Evolutionary conservation across 2,113 vertebrate species (phyloP).

Genomic region (Muscicapa adusta): DNA sequence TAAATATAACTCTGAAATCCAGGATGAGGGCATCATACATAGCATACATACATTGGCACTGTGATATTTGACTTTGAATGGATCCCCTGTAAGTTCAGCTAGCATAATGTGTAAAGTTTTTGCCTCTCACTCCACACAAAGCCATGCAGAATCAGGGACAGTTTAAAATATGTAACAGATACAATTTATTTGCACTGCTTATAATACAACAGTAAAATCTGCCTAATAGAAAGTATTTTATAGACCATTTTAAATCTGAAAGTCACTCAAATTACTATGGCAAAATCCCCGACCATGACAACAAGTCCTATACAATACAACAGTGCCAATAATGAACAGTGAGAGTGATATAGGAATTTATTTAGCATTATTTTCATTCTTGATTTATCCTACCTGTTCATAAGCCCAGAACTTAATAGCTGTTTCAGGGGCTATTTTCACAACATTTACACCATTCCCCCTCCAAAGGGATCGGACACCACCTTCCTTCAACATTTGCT

Average conservation of each 20-base stretch:
- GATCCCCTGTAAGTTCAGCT: background rate
- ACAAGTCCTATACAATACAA: background rate
- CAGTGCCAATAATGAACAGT: background rate
- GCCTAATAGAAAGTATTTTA: background rate
- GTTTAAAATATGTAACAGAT: background rate
- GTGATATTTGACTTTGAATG: background rate
- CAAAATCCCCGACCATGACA: background rate
- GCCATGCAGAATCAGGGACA: background rate
- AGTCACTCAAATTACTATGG: background rate
- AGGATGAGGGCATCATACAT: slow-evolving; percentile 5
- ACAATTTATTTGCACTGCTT: background rate
- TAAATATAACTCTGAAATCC: slow-evolving; percentile 64
- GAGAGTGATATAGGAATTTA: background rate
- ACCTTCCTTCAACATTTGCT: slow-evolving; percentile 89
- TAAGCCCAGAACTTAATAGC: slow-evolving; percentile 95
- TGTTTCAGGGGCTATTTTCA: slow-evolving; percentile 95
- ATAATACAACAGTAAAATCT: background rate
- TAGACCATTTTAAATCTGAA: background rate
- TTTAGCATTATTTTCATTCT: background rate
- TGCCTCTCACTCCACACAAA: background rate
- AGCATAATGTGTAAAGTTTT: background rate
- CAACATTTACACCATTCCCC: slow-evolving; percentile 91
- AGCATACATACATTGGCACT: background rate
- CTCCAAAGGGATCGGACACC: slow-evolving; percentile 88
- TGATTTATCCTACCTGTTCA: slow-evolving; percentile 81